phyloP scores from a whole-genome alignment of 2,888 invertebrate genomes.

The Augiades crinisus region DNA sequence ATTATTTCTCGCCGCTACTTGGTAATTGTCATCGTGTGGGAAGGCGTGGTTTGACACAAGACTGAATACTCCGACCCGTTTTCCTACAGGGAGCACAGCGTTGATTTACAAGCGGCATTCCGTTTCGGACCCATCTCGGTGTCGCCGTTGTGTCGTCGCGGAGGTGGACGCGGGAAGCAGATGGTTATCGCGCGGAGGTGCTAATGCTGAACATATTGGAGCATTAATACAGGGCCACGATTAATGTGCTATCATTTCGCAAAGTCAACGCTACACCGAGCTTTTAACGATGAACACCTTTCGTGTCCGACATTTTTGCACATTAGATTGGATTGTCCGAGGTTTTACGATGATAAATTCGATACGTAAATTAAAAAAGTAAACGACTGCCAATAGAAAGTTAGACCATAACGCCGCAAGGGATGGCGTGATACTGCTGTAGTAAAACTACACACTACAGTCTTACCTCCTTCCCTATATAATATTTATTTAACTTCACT shows the following conservation, averaged over 20 bases:
- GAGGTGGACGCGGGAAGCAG: not conserved
- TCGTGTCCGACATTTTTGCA: not conserved
- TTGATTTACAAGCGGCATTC: not conserved
- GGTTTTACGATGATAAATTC: not conserved
- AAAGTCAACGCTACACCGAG: conserved; percentile 19
- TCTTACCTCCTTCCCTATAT: too few relatives aligned
- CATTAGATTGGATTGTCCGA: not conserved
- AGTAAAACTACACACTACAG: too few relatives aligned
- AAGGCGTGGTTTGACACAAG: conserved; percentile 25
- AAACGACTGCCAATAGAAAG: too few relatives aligned
- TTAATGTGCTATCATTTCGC: conserved; percentile 33
- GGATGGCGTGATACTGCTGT: too few relatives aligned
- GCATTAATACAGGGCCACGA: conserved; percentile 40
- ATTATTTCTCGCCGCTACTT: conserved; percentile 15
- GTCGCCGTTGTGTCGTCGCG: not conserved
- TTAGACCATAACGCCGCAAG: too few relatives aligned
- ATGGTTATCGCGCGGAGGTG: conserved; percentile 35
- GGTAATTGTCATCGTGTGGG: conserved; percentile 30
- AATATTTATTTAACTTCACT: conserved; percentile 6
- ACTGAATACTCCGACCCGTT: not conserved
- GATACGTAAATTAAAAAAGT: too few relatives aligned
- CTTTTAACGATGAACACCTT: conserved; percentile 16
- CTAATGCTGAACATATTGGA: conserved; percentile 45
- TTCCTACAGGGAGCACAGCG: conserved; percentile 12
- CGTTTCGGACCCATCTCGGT: not conserved